Percentiles rank a stretch among this genome's conserved stretches.
These are phyloP conservation scores for Gallinago solitaria DNA, from an alignment of 2,797 vertebrate species.

Conservation along the genomic window DNA sequence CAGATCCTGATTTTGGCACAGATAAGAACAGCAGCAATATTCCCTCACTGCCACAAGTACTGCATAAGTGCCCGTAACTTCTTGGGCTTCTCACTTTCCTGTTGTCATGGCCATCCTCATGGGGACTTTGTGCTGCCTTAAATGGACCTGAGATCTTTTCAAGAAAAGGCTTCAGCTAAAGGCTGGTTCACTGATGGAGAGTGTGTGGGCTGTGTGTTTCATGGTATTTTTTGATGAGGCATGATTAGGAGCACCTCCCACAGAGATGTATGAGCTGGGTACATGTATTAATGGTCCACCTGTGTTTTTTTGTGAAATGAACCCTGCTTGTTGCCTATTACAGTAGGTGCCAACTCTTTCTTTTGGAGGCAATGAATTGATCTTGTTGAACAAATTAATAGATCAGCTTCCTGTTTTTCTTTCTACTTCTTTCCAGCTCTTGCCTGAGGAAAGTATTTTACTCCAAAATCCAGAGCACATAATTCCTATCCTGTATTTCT, in stretches of 20 bases:
- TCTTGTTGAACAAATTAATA: background rate
- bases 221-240: background rate
- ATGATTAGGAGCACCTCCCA: background rate
- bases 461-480: background rate
- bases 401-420: background rate
- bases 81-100: background rate
- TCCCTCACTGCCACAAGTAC: rapidly evolving
- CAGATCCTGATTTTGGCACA: background rate
- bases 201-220: background rate
- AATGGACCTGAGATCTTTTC: background rate
- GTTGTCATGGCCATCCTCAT: no score
- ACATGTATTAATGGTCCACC: rapidly evolving
- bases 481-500: background rate
- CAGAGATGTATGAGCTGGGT: background rate
- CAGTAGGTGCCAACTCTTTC: background rate
- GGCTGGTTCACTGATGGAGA: background rate
- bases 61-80: rapidly evolving
- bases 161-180: background rate
- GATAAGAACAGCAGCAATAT: background rate
- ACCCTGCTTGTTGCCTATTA: background rate
- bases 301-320: background rate
- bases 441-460: background rate
- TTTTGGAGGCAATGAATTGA: background rate
- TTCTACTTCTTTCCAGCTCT: background rate
- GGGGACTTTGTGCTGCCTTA: background rate